Conservation (phyloP, 92 coral and sea anemone genomes). For the Actinostola sp. region DNA sequence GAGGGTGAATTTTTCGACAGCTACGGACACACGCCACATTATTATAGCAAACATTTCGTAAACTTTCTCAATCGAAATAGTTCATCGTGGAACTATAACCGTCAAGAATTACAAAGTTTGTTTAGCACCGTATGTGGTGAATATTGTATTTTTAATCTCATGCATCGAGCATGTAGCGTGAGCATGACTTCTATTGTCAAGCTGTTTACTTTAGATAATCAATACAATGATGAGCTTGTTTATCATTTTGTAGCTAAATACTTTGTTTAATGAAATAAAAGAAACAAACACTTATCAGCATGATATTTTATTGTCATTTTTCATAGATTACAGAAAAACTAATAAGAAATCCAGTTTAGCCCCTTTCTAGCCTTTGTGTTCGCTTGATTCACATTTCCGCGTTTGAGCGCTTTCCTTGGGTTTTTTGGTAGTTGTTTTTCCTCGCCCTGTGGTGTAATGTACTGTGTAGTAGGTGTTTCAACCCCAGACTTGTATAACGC, state of each 20-base stretch:
- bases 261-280: too few species aligned
- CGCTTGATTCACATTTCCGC: too few species aligned
- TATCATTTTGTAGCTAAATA: conserved; percentile 51
- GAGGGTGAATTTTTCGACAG: conserved; percentile 60
- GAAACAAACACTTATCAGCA: too few species aligned
- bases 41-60: conserved; percentile 25
- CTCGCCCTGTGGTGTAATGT: too few species aligned
- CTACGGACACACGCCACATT: conserved; percentile 44
- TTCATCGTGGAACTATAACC: conserved; percentile 15
- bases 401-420: too few species aligned
- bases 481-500: too few species aligned
- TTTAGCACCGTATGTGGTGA: conserved; percentile 52
- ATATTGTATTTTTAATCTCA: conserved; percentile 44
- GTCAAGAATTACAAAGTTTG: conserved; percentile 33
- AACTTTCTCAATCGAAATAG: conserved; percentile 31
- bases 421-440: too few species aligned
- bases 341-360: too few species aligned
- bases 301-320: too few species aligned
- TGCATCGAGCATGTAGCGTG: conserved; percentile 44
- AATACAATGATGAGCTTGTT: conserved; percentile 40
- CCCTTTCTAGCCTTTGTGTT: too few species aligned
- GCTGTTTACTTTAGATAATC: conserved; percentile 32
- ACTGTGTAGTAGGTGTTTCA: too few species aligned
- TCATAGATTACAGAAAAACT: too few species aligned
- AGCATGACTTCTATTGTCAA: conserved; percentile 47